Base-by-base conservation (phyloP, 2,888 invertebrate species). In the Eilema depressum region DNA sequence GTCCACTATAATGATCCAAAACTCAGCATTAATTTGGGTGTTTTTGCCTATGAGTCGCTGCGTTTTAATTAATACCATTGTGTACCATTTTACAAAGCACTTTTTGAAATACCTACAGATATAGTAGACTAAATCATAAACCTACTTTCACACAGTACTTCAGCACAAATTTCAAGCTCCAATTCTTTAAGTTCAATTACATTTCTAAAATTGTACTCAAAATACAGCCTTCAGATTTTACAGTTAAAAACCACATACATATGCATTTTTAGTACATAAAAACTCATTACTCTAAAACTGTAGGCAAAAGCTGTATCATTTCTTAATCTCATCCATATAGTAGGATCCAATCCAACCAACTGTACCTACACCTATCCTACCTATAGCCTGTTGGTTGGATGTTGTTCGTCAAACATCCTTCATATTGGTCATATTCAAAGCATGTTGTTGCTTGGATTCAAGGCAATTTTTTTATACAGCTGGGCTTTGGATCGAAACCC, bases 91-190 rank as follows among this genome's bases (percentile, higher is more conserved):
- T 20, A 59, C 12, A 25, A 26, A 59, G 12, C 25, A 59, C 59
- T 28, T 26, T 20, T 20, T 28, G 17, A 1, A 17, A 59, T 59
- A 59, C 26, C 14, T 17, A 26, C 3, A 33, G 33, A 41, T 4
- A 41, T 41, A 17, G 17, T 3, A 8, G 53, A n/a, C n/a, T 53
- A n/a, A n/a, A 53, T 28, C 59, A 59, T 59, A 59, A 59, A 59
- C 59, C 59, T 59, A 59, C 59, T 59, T 59, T 59, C 59, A 8
- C 59, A 59, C 17, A 26, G 26, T 28, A 26, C 28, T 59, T 59
- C 26, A 59, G 26, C 14, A 17, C 57, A 59, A 59, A 59, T 25
- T n/a, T 53, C 53, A 53, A 53, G 53, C 53, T 53, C 53, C 53
- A 53, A 53, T 53, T 53, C n/a, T 53, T 53, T n/a, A 53, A 53